Evolutionary conservation across 1,140 invertebrate species (phyloP), one percentile per base, ranked within the genome.

Genomic region (Plodia interpunctella): DNA sequence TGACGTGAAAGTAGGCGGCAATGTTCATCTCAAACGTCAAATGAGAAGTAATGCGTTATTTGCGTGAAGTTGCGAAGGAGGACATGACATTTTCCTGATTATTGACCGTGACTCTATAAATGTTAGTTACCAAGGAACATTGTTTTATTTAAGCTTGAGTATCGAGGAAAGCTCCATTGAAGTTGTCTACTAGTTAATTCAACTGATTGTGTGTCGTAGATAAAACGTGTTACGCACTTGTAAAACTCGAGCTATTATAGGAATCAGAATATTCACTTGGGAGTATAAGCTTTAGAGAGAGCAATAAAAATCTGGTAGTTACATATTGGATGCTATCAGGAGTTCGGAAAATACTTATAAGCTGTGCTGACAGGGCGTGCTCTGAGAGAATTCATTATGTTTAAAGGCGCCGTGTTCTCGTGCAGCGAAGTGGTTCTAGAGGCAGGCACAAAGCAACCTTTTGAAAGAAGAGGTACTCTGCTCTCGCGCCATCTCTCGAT

Each of bases 401-500:
- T 72, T 75, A 67, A 72, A 71, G 71, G 68, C 70, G 76, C 66
- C 68, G 67, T 69, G 72, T 77, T 71, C 66, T 68, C 64, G 57
- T 58, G 60, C 49, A 66, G 60, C 68, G 62, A 78, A 84, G 83
- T 79, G 74, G 72, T 78, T 74, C 67, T 78, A 81, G 79, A 72
- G 78, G 71, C 59, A 66, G 63, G 70, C 73, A 83, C 81, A 87
- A 87, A 87, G 84, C 74, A 76, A 74, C 76, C 77, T 79, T 74
- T 77, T 75, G 62, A 80, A 60, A 78, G 72, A 73, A 78, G 80
- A 81, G 80, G 62, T 65, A 78, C 80, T 79, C 80, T 81, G 80
- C 80, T 79, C 80, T 84, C 69, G 74, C 70, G 67, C 67, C 74
- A 74, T 74, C 80, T 79, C 80, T 87, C 82, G 80, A 85, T 83